Evolutionary conservation across 2,888 invertebrate species (phyloP), one percentile per base, ranked within the genome.

Genomic region (Pocota personata): DNA sequence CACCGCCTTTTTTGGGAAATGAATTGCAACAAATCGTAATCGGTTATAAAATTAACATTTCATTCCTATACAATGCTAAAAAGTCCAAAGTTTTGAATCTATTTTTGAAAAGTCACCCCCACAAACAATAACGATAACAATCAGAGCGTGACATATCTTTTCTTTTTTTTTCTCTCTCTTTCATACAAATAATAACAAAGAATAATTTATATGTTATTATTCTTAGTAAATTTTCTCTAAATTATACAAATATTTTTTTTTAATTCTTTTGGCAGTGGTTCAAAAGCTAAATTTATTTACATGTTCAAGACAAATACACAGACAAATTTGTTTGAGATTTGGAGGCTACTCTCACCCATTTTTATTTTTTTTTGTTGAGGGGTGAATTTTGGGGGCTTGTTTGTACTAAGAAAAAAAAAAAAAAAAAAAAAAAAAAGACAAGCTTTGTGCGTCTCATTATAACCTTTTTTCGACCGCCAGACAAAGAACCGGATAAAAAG

Each of bases 391-490:
- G 16, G 32, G 55, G 67, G 24, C 24, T 50, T 14, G 58, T 79
- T 66, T 7, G 4, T 27, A 19, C 4, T 37, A 40, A 37, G 37
- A 40, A 8, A 48, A 16, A 30, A 32, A 24, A 52, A 64, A 4
- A 48, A 40, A 37, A 43, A 40, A 8, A 48, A 16, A 30, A 32
- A 24, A 52, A 64, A 16, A n/a, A 14, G 10, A 75, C 19, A 52
- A 10, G 27, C 32, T 48, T 48, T 30, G 57, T 48, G 67, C 73
- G 73, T 60, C 52, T 52, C 55, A 64, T 62, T 69, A 69, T 75
- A 80, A 80, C 71, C 71, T 84, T 75, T 79, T 24, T 48, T 43
- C 40, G 73, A 71, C 62, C 79, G 62, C 10, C 52, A 73, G 30
- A 46, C 52, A 7, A 19, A 21, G 14, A 66, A 32, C 62, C 35